Evolutionary conservation across 2,797 vertebrate genomes (phyloP), one percentile per base, ranked within the genome.

Genomic region (Microctenopoma steveboyesi): DNA sequence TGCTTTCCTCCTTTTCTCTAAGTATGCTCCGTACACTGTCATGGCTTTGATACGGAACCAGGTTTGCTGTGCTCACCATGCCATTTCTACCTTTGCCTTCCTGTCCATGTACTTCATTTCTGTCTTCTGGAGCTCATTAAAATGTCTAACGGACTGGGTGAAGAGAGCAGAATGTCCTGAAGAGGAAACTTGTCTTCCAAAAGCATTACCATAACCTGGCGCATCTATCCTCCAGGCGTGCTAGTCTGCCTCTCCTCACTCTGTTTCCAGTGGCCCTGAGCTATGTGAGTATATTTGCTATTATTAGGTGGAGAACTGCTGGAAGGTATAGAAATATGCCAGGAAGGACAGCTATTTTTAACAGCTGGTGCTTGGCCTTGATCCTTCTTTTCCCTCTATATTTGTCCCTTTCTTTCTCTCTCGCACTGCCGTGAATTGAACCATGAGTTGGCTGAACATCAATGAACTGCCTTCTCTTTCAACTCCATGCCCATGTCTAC

Each of bases 271-370:
- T 85, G 64, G 82, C 90, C 81, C 66, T 57, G 59, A 91, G 90
- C 85, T 78, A 69, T 81, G 84, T 83, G 83, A 82, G 86, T 85
- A 75, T 80, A 76, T 88, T 85, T 88, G 76, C 92, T 94, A 92
- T 93, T 92, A 92, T 93, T 92, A 92, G 91, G 80, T 64, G 58
- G 68, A 85, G 82, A 88, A 76, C 70, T 73, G 83, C 92, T 90
- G 75, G 75, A 91, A 92, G 88, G 84, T 91, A 92, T 84, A 90
- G 89, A 87, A 90, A 86, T 84, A 87, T 86, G 88, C 74, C 80
- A 88, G 72, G 62, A 69, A 92, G 89, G 88, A 79, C 78, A 83
- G 83, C 89, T 94, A 93, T 94, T 94, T 94, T 91, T 93, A 93
- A 78, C 76, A 84, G 75, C 75, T 69, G 65, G 67, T 78, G 83